Evolutionary conservation across 1,140 invertebrate species (phyloP), one percentile per base, ranked within the genome.

Genomic region (Lucilia cuprina): DNA sequence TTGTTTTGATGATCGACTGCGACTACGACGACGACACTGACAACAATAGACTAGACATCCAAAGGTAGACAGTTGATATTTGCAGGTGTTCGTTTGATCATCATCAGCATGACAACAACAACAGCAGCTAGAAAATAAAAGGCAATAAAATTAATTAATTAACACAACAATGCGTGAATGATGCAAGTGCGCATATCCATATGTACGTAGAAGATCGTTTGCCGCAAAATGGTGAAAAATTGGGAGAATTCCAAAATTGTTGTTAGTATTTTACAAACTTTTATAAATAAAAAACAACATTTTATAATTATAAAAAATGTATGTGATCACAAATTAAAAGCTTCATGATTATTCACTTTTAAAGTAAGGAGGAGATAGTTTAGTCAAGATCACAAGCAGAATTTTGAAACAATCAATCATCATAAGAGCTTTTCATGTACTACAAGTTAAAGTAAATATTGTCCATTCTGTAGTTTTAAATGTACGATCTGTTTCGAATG

Each of bases 101-200:
- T 70, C 65, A 70, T 70, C 65, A 60, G 14, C 55, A n/a, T 41
- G 7, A 60, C 55, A 60, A 60, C 55, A 60, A 60, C 25, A 30
- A 30, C 25, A 30, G 3, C 25, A 30, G 3, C 25, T 3, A 30
- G 25, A 30, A 19, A 21, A 7, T 10, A 70, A 70, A 70, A 70
- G 65, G 21, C 19, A 12, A 70, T 70, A 70, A 70, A 70, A 70
- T 70, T 21, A 70, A 70, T 25, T 70, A 70, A 70, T 70, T 70
- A 25, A 70, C n/a, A 70, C 65, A 70, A 70, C n/a, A 70, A 70
- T 21, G 65, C 65, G 65, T 70, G n/a, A 19, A 70, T 60, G n/a
- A 60, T 14, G n/a, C 55, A 60, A 60, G 55, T 60, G 55, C 55
- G 4, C 14, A 17, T 7, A 17, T 30, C 25, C 25, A 30, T 30